Evolutionary conservation across 2,888 invertebrate genomes (phyloP), one percentile per base, ranked within the genome.

Genomic region (Junonia oenone): DNA sequence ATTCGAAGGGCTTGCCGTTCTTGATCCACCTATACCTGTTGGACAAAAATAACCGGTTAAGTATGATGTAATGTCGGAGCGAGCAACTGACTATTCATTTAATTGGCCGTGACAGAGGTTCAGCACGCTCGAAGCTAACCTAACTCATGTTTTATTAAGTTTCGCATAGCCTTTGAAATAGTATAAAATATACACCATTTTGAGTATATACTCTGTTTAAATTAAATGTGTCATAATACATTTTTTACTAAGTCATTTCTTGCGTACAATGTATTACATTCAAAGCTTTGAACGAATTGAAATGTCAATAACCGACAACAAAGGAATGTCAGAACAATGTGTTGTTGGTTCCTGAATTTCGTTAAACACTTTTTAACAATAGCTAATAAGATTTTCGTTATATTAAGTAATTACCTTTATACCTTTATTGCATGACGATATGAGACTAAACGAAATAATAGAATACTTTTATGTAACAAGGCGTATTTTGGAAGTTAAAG

Each of bases 1-100:
- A 98, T 67, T 97, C 94, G 89, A 98, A 99, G n/a, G 93, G 91
- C 72, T 97, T 96, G 52, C 98, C 98, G 91, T 99, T 98, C 83
- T 99, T 99, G 63, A 96, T 93, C 99, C 99, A 99, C 72, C 93
- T 92, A 79, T 97, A 97, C 71, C 96, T 96, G 86, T 75, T 63
- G 55, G 35, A 63, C 59, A 68, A 64, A 67, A 70, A 66, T 57
- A 65, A 35, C 35, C 17, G 55, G 15, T 55, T 64, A 53, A 61
- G 54, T 58, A 43, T 56, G 45, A 58, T 26, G 35, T 50, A 49
- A 56, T 40, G 11, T 15, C 40, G 29, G 27, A 57, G 45, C 31
- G 31, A 51, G 27, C 13, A 29, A 47, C 22, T 33, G 47, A 27
- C 45, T 19, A 37, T 50, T 59, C 51, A 62, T 33, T 45, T 49